These are phyloP conservation scores for Acromyrmex heyeri DNA, from an alignment of 1,140 invertebrate genomes.

Conservation along the genomic window DNA sequence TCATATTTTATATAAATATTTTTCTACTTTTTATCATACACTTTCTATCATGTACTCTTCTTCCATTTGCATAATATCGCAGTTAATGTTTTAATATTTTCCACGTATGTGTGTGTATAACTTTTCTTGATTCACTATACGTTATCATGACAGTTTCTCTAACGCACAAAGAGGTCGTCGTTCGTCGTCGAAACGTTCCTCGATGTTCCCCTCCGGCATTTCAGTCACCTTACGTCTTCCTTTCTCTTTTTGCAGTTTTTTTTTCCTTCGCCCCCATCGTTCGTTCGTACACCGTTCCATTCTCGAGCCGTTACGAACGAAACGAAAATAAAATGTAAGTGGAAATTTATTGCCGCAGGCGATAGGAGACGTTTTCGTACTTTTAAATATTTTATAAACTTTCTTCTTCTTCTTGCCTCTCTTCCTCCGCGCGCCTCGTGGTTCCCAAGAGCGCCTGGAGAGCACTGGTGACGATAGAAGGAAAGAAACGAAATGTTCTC, in stretches of 20 bases:
- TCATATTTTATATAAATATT: background rate
- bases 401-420: conserved; percentile 83
- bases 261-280: conserved; percentile 63
- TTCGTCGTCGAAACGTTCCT: conserved; percentile 48
- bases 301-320: conserved; percentile 81
- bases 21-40: background rate
- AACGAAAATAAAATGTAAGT: conserved; percentile 87
- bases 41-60: background rate
- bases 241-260: conserved; percentile 43
- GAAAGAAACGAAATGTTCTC: conserved; percentile 71
- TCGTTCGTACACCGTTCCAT: conserved; percentile 74
- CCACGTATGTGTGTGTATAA: background rate
- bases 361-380: conserved; percentile 87
- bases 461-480: conserved; percentile 68
- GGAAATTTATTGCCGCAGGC: conserved; percentile 86
- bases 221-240: conserved; percentile 64
- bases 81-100: conserved; percentile 22
- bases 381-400: conserved; percentile 88
- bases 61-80: conserved; percentile 21
- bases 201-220: conserved; percentile 71
- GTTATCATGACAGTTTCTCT: conserved; percentile 22
- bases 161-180: conserved; percentile 67
- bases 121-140: conserved; percentile 11
- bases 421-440: conserved; percentile 43
- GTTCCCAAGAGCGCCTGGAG: conserved; percentile 60